Percentiles rank a stretch among this genome's conserved stretches.
These are phyloP conservation scores for Laothoe populi DNA, from an alignment of 2,888 invertebrate genomes.

Conservation along the genomic window DNA sequence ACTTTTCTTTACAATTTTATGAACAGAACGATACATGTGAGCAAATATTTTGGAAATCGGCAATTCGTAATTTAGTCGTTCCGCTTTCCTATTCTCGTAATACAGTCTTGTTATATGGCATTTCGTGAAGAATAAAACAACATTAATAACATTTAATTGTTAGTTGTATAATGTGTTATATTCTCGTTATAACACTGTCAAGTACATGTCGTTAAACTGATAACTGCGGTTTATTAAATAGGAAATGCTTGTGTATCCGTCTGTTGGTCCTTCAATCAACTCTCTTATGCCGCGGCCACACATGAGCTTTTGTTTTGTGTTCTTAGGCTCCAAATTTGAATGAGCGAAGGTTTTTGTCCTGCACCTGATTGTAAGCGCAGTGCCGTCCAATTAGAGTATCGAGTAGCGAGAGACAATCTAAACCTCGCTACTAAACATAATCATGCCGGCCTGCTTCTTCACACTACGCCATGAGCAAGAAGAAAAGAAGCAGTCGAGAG, in stretches of 20 bases:
- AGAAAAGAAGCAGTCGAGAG: too few relatives aligned
- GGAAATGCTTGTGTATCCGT: conserved; percentile 15
- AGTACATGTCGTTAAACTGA: conserved; percentile 4
- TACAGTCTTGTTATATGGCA: conserved; percentile 44
- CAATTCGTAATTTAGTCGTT: conserved; percentile 46
- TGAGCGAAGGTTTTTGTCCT: too few relatives aligned
- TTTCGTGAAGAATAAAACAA: conserved; percentile 36
- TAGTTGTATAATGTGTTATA: conserved; percentile 25
- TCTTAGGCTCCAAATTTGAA: too few relatives aligned
- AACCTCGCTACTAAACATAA: too few relatives aligned
- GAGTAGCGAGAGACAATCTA: too few relatives aligned
- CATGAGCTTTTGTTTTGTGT: too few relatives aligned
- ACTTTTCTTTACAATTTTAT: conserved; percentile 20
- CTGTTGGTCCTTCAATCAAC: background rate
- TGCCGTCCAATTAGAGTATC: too few relatives aligned
- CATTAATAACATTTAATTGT: conserved; percentile 21
- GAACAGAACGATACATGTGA: background rate
- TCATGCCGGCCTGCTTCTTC: too few relatives aligned
- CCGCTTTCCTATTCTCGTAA: conserved; percentile 65
- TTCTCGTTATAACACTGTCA: conserved; percentile 17
- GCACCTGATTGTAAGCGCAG: too few relatives aligned
- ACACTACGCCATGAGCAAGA: too few relatives aligned
- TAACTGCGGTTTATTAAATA: conserved; percentile 12
- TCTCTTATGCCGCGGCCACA: too few relatives aligned
- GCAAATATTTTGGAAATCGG: conserved; percentile 7